phyloP scores from a whole-genome alignment of 1,140 invertebrate genomes.

The Gryllus bimaculatus region DNA sequence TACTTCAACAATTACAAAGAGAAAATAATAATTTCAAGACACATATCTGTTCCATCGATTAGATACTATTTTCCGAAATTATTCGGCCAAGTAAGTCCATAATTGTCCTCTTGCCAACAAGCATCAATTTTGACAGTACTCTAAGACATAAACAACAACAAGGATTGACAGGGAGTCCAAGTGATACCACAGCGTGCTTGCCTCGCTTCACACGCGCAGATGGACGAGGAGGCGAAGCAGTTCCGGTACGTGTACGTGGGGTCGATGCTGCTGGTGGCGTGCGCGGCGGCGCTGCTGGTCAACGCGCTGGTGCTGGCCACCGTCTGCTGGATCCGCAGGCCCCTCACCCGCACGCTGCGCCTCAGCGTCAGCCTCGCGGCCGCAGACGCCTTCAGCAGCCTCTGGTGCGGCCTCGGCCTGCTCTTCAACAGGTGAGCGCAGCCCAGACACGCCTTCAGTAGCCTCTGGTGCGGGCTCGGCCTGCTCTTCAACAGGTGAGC shows the following conservation, averaged over 20 bases:
- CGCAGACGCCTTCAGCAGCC: constrained; percentile 46
- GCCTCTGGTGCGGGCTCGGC: constrained; percentile 38
- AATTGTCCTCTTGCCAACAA: no score
- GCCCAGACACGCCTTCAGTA: constrained; percentile 38
- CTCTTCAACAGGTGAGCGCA: constrained; percentile 39
- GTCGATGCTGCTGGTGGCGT: constrained; percentile 37
- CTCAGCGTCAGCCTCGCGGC: constrained; percentile 49
- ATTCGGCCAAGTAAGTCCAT: no score
- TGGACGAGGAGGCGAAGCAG: neutral
- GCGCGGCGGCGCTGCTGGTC: constrained; percentile 38
- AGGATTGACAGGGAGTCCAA: no score
- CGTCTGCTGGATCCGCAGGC: constrained; percentile 42
- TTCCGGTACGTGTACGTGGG: constrained; percentile 10
- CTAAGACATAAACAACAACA: no score
- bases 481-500: constrained; percentile 41
- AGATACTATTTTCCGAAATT: no score
- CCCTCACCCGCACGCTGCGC: constrained; percentile 46
- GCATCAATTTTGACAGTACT: no score
- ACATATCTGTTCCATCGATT: no score
- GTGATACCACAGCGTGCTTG: no score
- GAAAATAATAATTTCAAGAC: no score
- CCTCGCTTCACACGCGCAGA: no score
- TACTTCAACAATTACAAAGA: no score
- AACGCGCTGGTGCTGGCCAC: constrained; percentile 43
- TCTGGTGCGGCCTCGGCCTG: constrained; percentile 39